Evolutionary conservation across 2,113 vertebrate species (phyloP).

Genomic region (Solenodon paradoxus): DNA sequence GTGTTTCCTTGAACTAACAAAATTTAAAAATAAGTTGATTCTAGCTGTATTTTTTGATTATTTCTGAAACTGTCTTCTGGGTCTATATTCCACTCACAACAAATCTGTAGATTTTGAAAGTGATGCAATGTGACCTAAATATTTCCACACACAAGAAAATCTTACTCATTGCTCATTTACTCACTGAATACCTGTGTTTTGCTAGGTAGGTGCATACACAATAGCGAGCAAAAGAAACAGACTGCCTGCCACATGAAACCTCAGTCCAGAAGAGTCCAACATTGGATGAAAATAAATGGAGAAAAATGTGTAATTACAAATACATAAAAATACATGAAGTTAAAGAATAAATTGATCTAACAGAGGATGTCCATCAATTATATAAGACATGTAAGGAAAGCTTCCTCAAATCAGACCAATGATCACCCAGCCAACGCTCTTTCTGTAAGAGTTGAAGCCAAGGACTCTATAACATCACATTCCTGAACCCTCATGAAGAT

Average conservation of each 20-base stretch:
- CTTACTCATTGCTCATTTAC: background rate
- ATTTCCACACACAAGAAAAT: background rate
- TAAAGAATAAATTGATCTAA: background rate
- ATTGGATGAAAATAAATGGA: background rate
- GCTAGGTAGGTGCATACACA: background rate
- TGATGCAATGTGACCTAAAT: background rate
- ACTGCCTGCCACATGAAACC: background rate
- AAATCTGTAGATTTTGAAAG: background rate
- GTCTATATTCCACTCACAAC: background rate
- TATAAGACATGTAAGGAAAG: background rate
- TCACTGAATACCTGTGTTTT: background rate
- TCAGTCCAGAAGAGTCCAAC: background rate
- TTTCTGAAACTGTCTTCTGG: slow-evolving; percentile 22
- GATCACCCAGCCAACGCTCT: background rate
- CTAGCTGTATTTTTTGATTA: background rate
- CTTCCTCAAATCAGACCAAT: background rate
- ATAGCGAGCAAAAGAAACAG: background rate
- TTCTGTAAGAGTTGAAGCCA: background rate
- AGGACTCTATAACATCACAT: no score
- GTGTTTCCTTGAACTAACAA: background rate
- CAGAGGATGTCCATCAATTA: background rate
- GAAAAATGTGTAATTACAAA: background rate
- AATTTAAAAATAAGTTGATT: background rate
- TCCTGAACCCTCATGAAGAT: background rate
- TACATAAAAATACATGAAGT: background rate